These are phyloP conservation scores for Tinea pellionella DNA, from an alignment of 2,888 invertebrate genomes.

Conservation along the genomic window DNA sequence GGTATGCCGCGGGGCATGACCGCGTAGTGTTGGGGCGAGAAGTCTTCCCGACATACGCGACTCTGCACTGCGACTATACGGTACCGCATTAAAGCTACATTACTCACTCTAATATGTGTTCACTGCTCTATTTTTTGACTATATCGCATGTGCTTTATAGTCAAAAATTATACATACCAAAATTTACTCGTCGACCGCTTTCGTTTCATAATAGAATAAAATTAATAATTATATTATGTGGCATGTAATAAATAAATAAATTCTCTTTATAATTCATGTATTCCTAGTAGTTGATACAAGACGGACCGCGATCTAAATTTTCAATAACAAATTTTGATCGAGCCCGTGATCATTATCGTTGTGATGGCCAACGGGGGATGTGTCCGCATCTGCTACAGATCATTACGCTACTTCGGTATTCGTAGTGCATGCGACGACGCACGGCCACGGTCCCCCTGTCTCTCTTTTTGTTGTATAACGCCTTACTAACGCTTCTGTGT, in stretches of 20 bases:
- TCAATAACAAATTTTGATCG: not conserved
- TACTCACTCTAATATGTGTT: constrained; percentile 6
- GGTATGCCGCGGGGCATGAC: constrained; percentile 53
- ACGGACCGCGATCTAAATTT: not conserved
- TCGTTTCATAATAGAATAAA: too few relatives aligned
- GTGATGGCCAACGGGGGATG: not conserved
- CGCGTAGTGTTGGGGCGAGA: constrained; percentile 19
- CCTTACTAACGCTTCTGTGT: not conserved
- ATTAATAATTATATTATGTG: too few relatives aligned
- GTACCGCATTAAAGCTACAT: constrained; percentile 8
- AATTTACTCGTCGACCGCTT: too few relatives aligned
- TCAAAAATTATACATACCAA: too few relatives aligned
- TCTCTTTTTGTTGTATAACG: not conserved
- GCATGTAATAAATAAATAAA: too few relatives aligned
- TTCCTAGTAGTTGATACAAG: too few relatives aligned
- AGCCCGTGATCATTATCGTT: not conserved
- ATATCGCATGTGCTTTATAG: not conserved
- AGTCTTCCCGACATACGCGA: constrained; percentile 1
- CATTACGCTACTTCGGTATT: not conserved
- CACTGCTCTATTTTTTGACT: not conserved
- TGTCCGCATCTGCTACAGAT: constrained; percentile 5
- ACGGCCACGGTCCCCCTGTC: not conserved
- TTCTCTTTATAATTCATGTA: too few relatives aligned
- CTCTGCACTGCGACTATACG: constrained; percentile 3
- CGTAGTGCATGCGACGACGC: constrained; percentile 9